Evolutionary conservation across 2,888 invertebrate species (phyloP).

Genomic region (Drosophila nr. medialis): DNA sequence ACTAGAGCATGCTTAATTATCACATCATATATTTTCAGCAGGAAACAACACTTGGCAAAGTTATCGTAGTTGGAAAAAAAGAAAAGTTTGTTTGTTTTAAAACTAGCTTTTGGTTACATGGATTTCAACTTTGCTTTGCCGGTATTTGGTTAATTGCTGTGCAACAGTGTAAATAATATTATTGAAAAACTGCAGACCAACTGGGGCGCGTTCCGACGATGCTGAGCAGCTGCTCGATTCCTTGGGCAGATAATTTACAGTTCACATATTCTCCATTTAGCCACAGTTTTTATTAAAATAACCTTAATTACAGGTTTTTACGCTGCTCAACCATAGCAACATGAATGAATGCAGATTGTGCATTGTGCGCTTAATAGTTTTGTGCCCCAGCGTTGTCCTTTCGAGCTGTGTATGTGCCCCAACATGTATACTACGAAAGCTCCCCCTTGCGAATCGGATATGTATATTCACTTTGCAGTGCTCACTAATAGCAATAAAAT

Average conservation of each 20-base stretch:
- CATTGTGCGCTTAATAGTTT: constrained; percentile 22
- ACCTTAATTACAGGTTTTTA: constrained; percentile 18
- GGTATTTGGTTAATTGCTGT: neutral
- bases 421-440: constrained; percentile 41
- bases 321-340: constrained; percentile 41
- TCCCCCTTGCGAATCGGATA: constrained; percentile 48
- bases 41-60: neutral
- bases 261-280: neutral
- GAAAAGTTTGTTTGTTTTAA: neutral
- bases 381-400: constrained; percentile 45
- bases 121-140: neutral
- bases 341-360: constrained; percentile 58
- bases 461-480: constrained; percentile 46
- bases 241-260: neutral
- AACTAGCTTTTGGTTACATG: neutral
- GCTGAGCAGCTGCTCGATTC: constrained; percentile 21
- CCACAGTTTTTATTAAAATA: constrained; percentile 1
- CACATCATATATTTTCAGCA: neutral
- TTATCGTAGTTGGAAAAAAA: neutral
- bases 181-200: neutral
- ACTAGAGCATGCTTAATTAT: neutral
- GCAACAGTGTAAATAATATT: neutral
- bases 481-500: constrained; percentile 54
- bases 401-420: constrained; percentile 40
- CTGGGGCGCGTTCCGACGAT: constrained; percentile 31